A percentile compares a stretch with the other conserved stretches of the same genome.
phyloP scores from a whole-genome alignment of 2,888 invertebrate species.

The Sialis fuliginosa region DNA sequence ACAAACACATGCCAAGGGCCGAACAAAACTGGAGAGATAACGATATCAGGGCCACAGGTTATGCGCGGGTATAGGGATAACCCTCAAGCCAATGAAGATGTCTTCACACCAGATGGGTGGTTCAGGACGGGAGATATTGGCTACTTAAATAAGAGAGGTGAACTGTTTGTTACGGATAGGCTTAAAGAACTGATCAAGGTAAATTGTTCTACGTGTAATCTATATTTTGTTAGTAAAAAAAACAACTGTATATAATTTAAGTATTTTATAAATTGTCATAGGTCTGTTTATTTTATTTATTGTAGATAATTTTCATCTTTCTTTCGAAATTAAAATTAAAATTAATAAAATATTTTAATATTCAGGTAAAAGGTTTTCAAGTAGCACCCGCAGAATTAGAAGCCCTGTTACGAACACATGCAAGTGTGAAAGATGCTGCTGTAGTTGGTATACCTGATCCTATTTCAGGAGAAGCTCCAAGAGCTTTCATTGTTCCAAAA shows the following conservation, averaged over 20 bases:
- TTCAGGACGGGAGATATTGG: slow-evolving; percentile 46
- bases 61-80: slow-evolving; percentile 68
- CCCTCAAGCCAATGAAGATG: slow-evolving; percentile 49
- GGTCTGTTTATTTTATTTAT: too few species aligned
- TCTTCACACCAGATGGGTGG: slow-evolving; percentile 54
- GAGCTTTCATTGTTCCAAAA: slow-evolving; percentile 49
- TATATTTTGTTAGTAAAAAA: too few species aligned
- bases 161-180: slow-evolving; percentile 54
- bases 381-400: slow-evolving; percentile 84
- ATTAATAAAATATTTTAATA: neutral
- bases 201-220: slow-evolving; percentile 15
- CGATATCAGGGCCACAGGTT: slow-evolving; percentile 60
- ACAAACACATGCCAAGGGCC: slow-evolving; percentile 29
- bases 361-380: slow-evolving; percentile 38
- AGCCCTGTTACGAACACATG: slow-evolving; percentile 48
- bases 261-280: too few species aligned
- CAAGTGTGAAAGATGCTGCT: slow-evolving; percentile 60
- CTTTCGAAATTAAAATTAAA: too few species aligned
- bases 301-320: too few species aligned
- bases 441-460: slow-evolving; percentile 61
- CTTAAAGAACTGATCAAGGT: slow-evolving; percentile 74
- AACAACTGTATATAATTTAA: too few species aligned
- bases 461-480: slow-evolving; percentile 53
- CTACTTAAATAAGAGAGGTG: slow-evolving; percentile 40
- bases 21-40: slow-evolving; percentile 19